These are phyloP conservation scores for Zosterops lateralis DNA, from an alignment of 2,113 vertebrate genomes.

Conservation along the genomic window DNA sequence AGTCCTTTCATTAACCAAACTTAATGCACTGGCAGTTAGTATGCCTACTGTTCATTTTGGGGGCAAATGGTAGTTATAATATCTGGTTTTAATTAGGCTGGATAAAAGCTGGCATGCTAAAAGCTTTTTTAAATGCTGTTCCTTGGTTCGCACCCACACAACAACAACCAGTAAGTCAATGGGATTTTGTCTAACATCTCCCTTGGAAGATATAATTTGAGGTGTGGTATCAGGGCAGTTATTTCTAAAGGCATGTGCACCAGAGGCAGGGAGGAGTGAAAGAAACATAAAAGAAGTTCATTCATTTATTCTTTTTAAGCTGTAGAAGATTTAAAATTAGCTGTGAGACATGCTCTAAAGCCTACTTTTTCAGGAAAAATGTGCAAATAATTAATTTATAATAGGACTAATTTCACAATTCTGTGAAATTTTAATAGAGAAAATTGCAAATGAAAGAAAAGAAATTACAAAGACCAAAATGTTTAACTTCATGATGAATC, in stretches of 20 bases:
- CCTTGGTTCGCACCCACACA: background rate
- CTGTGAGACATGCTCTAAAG: background rate
- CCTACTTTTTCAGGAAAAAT: background rate
- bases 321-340: constrained; percentile 1
- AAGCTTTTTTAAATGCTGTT: constrained; percentile 17
- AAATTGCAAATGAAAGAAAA: constrained; percentile 22
- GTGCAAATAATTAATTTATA: constrained; percentile 3
- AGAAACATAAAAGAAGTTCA: background rate
- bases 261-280: background rate
- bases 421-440: constrained; percentile 4
- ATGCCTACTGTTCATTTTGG: constrained; percentile 30
- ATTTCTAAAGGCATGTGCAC: constrained; percentile 1
- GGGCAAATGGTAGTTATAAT: constrained; percentile 14
- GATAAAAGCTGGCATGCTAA: constrained; percentile 22
- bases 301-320: background rate
- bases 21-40: background rate
- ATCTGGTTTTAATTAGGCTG: constrained; percentile 48
- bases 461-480: constrained; percentile 12
- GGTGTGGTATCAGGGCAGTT: background rate
- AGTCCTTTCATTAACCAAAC: constrained; percentile 33
- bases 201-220: background rate
- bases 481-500: constrained; percentile 29
- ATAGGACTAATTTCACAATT: background rate
- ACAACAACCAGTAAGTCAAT: background rate
- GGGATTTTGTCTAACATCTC: background rate